phyloP scores from a whole-genome alignment of 2,888 invertebrate genomes.

The Caenorhabditis sp. region DNA sequence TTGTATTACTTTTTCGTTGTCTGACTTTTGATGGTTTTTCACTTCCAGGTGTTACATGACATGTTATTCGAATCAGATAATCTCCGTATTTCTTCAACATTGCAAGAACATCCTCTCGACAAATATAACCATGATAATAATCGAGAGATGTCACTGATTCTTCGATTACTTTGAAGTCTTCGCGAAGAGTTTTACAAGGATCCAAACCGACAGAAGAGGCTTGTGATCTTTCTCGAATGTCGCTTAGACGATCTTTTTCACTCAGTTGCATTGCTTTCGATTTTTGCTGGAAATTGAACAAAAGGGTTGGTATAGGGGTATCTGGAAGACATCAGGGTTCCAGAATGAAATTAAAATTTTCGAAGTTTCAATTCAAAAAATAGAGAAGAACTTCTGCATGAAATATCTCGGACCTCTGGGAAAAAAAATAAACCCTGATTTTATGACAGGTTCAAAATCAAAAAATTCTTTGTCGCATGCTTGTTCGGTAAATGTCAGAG shows the following conservation, averaged over 20 bases:
- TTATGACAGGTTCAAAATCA: too few relatives aligned
- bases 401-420: too few relatives aligned
- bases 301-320: too few relatives aligned
- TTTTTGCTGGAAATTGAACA: not conserved
- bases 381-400: too few relatives aligned
- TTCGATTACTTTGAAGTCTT: conserved; percentile 1
- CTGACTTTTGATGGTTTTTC: not conserved
- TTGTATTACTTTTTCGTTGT: not conserved
- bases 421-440: too few relatives aligned
- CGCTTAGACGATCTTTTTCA: not conserved
- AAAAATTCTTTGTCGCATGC: too few relatives aligned
- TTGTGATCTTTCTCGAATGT: not conserved
- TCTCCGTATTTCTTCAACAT: conserved; percentile 20
- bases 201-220: not conserved
- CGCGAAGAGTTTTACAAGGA: not conserved
- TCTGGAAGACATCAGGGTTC: too few relatives aligned
- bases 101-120: conserved; percentile 10
- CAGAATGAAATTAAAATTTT: too few relatives aligned
- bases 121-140: conserved; percentile 27
- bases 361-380: too few relatives aligned
- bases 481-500: too few relatives aligned
- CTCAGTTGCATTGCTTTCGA: not conserved
- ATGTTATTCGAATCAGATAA: conserved; percentile 13
- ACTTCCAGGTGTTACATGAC: not conserved
- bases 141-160: not conserved